These are phyloP conservation scores for Loxodonta africana DNA, from an alignment of 2,113 vertebrate species.

Conservation along the genomic window DNA sequence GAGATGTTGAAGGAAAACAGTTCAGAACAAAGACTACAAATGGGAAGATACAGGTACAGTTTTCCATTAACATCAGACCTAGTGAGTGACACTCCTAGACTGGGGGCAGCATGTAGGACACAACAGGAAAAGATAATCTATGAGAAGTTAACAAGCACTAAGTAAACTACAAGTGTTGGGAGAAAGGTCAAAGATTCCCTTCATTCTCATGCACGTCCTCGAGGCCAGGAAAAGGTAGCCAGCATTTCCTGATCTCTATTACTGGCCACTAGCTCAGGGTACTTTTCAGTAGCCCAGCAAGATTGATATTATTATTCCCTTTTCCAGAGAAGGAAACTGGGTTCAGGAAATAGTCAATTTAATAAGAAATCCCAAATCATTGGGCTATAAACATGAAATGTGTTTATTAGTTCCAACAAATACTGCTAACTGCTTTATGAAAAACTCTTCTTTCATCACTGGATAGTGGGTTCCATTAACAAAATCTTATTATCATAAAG, in stretches of 20 bases:
- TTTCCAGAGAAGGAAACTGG: background rate
- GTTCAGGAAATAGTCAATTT: background rate
- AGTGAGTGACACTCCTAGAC: accelerated
- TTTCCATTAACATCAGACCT: background rate
- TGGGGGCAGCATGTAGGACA: background rate
- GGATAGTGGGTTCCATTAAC: background rate
- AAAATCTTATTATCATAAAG: background rate
- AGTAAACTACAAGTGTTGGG: background rate
- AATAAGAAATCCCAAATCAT: background rate
- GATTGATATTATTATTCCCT: background rate
- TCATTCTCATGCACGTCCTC: background rate
- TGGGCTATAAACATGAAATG: background rate
- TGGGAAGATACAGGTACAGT: background rate
- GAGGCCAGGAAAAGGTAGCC: background rate
- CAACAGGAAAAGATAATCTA: background rate
- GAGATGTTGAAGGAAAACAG: too few species aligned
- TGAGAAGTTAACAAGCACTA: background rate
- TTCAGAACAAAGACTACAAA: background rate
- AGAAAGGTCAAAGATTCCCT: background rate
- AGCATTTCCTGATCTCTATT: background rate
- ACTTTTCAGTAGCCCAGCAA: background rate
- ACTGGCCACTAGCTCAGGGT: background rate
- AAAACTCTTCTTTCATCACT: background rate
- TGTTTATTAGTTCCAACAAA: background rate
- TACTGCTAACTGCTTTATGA: background rate